A percentile compares a stretch with the other conserved stretches of the same genome.
Conservation (phyloP, 2,888 invertebrate genomes). For the Hyppa rectilinea region DNA sequence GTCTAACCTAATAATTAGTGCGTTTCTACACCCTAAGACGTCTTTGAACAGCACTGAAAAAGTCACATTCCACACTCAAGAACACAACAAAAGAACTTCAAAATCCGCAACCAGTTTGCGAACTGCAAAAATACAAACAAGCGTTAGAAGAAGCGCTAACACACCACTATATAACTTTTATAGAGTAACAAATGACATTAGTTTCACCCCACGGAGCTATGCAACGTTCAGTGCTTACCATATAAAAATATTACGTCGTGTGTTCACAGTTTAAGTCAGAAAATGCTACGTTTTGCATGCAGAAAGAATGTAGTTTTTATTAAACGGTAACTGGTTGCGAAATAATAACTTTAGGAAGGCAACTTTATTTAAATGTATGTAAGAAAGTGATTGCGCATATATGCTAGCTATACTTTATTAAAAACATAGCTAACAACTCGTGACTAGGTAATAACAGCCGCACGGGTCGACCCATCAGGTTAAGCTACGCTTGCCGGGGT, state of each 20-base stretch:
- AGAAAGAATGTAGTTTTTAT: constrained; percentile 11
- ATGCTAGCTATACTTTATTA: neutral
- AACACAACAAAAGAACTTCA: neutral
- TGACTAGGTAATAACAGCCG: too few relatives aligned
- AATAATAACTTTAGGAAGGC: neutral
- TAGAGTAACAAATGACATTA: constrained; percentile 41
- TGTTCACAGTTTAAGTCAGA: constrained; percentile 7
- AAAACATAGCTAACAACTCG: too few relatives aligned
- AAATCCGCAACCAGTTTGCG: constrained; percentile 10
- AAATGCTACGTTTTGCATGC: constrained; percentile 16
- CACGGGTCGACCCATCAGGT: too few relatives aligned
- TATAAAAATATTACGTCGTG: constrained; percentile 51
- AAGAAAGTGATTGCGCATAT: neutral
- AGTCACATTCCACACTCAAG: neutral
- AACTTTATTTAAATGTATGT: too few relatives aligned
- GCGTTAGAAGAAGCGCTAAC: constrained; percentile 20
- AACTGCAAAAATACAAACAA: constrained; percentile 20
- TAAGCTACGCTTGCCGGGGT: too few relatives aligned
- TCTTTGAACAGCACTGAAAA: neutral
- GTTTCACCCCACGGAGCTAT: constrained; percentile 34
- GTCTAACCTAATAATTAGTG: neutral
- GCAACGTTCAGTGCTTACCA: constrained; percentile 21
- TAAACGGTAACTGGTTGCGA: neutral
- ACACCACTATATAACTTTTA: constrained; percentile 27
- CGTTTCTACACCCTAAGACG: neutral